Evolutionary conservation across 2,113 vertebrate genomes (phyloP).

Genomic region (Tragulus kanchil): DNA sequence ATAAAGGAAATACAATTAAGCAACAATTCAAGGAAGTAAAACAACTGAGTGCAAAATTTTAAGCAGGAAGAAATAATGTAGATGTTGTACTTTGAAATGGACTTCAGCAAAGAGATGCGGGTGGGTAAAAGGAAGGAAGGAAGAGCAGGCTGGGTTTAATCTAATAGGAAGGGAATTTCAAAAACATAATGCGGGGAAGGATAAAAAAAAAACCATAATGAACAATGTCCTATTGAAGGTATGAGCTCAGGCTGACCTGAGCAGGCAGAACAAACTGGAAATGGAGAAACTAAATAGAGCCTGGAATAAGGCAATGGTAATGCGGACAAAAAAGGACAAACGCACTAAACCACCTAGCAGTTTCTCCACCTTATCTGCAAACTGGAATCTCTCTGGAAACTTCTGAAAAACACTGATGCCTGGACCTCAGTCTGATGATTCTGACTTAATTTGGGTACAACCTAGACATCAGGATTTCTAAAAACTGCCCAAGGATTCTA

Average conservation of each 20-base stretch:
- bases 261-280: not conserved
- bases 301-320: not conserved
- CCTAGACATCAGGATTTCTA: not conserved
- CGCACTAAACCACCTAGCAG: not conserved
- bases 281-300: not conserved
- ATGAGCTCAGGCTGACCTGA: not conserved
- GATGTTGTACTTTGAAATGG: not conserved
- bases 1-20: slow-evolving; percentile 53
- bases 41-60: slow-evolving; percentile 12
- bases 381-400: not conserved
- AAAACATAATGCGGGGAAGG: not conserved
- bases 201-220: not conserved
- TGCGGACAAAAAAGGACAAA: slow-evolving; percentile 7
- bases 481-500: not conserved
- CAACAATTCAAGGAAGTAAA: slow-evolving; percentile 44
- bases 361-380: not conserved
- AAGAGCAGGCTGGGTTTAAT: slow-evolving; percentile 17
- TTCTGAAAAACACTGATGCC: slow-evolving; percentile 5
- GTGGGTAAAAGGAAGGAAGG: not conserved
- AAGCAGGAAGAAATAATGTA: slow-evolving; percentile 20
- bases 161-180: not conserved
- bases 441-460: not conserved
- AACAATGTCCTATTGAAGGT: not conserved
- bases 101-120: not conserved
- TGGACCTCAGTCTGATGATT: not conserved